Conservation (phyloP, 2,888 invertebrate genomes). For the Priocnemis perturbator region DNA sequence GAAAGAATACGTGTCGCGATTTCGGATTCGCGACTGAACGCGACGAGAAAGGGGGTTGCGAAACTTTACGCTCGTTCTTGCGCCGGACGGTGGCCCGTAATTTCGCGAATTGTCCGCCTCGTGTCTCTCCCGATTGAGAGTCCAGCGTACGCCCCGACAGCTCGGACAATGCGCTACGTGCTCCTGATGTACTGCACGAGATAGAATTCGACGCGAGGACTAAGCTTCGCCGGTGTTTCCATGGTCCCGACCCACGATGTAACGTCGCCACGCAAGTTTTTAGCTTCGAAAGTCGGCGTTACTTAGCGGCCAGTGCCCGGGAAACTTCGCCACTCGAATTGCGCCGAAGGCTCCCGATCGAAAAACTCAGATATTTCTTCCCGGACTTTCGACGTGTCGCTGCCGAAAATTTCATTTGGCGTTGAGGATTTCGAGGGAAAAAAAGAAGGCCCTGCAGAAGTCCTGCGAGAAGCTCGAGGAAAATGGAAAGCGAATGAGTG, state of each 20-base stretch:
- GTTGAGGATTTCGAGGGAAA: no score
- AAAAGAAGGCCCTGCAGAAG: no score
- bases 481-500: no score
- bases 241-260: slow-evolving; percentile 50
- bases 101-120: slow-evolving; percentile 37
- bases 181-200: neutral
- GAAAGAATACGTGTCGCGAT: no score
- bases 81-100: slow-evolving; percentile 13
- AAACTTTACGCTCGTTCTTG: no score
- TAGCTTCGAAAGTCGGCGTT: slow-evolving; percentile 45
- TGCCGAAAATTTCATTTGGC: no score
- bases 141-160: no score
- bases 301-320: slow-evolving; percentile 39
- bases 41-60: no score
- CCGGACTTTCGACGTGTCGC: neutral
- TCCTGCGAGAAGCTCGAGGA: no score
- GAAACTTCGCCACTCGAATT: slow-evolving; percentile 46
- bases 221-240: slow-evolving; percentile 11
- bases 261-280: slow-evolving; percentile 54
- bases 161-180: neutral
- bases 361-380: slow-evolving; percentile 7
- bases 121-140: slow-evolving; percentile 20
- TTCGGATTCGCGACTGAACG: no score
- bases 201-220: neutral
- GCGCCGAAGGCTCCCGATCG: slow-evolving; percentile 33